Evolutionary conservation across 2,888 invertebrate species (phyloP).

Genomic region (Drosophila siamana): DNA sequence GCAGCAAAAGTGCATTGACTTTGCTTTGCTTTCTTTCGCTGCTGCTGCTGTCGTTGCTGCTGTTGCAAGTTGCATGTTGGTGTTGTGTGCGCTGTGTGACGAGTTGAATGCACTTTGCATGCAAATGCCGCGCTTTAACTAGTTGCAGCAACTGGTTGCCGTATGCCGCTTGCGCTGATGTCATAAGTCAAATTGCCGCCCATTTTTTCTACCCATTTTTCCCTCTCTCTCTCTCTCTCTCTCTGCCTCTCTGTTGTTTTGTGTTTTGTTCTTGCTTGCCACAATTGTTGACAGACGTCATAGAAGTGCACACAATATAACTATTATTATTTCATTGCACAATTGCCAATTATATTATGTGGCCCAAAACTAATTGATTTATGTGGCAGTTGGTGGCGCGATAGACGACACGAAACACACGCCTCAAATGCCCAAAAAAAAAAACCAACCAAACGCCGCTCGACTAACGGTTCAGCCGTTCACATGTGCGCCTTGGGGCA

Average conservation of each 20-base stretch:
- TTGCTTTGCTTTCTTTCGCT: constrained; percentile 71
- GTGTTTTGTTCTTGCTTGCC: constrained; percentile 22
- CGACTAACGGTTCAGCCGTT: constrained; percentile 4
- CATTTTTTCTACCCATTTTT: constrained; percentile 10
- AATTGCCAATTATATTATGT: constrained; percentile 15
- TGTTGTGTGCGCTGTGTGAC: constrained; percentile 23
- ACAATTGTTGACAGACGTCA: constrained; percentile 59
- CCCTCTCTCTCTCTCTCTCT: no score
- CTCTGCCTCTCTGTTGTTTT: no score
- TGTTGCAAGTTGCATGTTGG: constrained; percentile 23
- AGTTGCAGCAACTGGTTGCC: constrained; percentile 49
- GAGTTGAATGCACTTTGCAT: constrained; percentile 75
- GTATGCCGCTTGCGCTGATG: constrained; percentile 64
- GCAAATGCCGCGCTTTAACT: constrained; percentile 25
- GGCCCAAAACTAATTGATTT: constrained; percentile 63
- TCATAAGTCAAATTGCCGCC: constrained; percentile 69
- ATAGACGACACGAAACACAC: constrained; percentile 66
- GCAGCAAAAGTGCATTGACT: constrained; percentile 74
- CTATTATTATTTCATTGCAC: neutral
- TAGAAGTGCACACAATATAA: constrained; percentile 19
- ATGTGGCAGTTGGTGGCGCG: constrained; percentile 67
- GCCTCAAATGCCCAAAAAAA: constrained; percentile 41
- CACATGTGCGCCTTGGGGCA: neutral
- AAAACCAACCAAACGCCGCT: constrained; percentile 9
- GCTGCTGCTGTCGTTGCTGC: constrained; percentile 26